Conservation (phyloP, 2,113 vertebrate species). For the Psilopsiagon aymara region DNA sequence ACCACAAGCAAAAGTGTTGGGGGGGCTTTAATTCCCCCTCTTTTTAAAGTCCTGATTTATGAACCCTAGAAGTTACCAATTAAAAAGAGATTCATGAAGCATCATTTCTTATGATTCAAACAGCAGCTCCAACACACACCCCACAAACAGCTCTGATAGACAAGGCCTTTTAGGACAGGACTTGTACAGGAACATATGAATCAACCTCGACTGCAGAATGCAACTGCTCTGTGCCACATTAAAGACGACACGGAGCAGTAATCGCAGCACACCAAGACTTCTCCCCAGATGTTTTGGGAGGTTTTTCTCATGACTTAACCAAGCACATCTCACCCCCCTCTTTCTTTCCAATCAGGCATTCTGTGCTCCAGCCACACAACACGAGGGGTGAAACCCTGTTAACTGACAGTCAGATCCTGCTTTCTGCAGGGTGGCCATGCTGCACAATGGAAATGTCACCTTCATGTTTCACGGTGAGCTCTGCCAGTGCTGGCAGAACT, state of each 20-base stretch:
- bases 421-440: neutral
- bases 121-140: accelerated
- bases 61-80: neutral
- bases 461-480: neutral
- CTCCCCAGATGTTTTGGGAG: neutral
- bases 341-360: neutral
- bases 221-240: neutral
- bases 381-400: neutral
- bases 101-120: neutral
- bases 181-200: neutral
- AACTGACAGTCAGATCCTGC: neutral
- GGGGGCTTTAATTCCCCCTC: neutral
- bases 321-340: neutral
- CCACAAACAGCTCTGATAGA: neutral
- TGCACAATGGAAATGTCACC: neutral
- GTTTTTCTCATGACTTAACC: neutral
- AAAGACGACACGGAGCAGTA: neutral
- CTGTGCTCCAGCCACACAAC: neutral
- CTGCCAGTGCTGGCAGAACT: neutral
- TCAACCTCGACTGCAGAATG: neutral
- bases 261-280: neutral
- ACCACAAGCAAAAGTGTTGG: neutral
- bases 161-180: neutral
- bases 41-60: neutral
- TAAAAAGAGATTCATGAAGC: neutral